Evolutionary conservation across 2,113 vertebrate genomes (phyloP).

Genomic region (Acinonyx jubatus): DNA sequence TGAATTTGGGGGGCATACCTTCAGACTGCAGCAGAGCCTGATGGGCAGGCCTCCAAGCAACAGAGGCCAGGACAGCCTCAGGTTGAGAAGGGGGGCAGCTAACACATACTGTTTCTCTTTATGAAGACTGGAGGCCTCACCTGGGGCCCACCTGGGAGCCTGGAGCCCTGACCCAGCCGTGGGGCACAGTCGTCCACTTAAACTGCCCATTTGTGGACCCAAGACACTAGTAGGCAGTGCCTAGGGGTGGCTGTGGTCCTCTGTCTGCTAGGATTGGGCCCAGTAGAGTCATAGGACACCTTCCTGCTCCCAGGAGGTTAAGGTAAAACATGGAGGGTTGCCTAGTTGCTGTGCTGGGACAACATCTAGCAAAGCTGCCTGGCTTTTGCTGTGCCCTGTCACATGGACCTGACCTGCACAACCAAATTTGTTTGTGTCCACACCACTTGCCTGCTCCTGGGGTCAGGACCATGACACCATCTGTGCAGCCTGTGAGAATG

Average conservation of each 20-base stretch:
- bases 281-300: background rate
- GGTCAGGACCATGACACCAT: background rate
- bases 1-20: background rate
- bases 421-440: no score
- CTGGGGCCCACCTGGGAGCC: background rate
- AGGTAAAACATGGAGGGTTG: fast-evolving
- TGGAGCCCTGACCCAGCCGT: background rate
- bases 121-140: background rate
- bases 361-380: background rate
- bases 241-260: background rate
- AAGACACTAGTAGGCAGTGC: background rate
- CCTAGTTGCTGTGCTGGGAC: background rate
- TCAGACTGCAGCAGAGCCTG: background rate
- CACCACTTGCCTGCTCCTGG: background rate
- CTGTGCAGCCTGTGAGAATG: background rate
- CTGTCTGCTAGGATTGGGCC: background rate
- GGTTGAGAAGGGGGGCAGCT: background rate
- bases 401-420: no score
- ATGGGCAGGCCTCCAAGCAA: background rate
- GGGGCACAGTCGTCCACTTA: background rate
- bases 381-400: background rate
- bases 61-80: background rate
- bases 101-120: background rate
- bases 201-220: background rate
- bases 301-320: background rate